Evolutionary conservation across 2,888 invertebrate genomes (phyloP).

Genomic region (Athetis lepigone): DNA sequence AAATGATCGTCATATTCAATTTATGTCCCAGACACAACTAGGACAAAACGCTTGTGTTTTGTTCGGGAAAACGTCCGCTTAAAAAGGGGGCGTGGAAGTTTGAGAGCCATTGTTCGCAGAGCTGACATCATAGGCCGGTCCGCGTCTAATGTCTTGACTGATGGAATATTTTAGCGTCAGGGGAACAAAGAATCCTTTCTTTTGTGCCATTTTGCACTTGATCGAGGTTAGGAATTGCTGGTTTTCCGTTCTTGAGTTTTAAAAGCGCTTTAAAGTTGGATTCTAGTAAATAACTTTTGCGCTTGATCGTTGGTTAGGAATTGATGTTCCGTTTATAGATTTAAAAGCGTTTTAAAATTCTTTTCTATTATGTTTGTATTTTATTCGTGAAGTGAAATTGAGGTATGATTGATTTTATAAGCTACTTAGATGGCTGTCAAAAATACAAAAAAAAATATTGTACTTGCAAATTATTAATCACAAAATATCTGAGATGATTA

Average conservation of each 20-base stretch:
- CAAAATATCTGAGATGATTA: too few species aligned
- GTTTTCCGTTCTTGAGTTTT: neutral
- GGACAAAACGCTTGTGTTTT: constrained; percentile 15
- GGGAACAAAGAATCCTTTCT: constrained; percentile 44
- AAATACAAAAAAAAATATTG: too few species aligned
- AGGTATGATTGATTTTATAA: too few species aligned
- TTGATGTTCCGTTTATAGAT: too few species aligned
- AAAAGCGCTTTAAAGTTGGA: neutral
- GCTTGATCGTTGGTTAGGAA: too few species aligned
- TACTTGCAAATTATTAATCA: too few species aligned
- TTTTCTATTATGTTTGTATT: too few species aligned
- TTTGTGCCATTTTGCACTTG: constrained; percentile 25
- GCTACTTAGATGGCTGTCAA: too few species aligned
- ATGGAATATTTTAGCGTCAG: constrained; percentile 43
- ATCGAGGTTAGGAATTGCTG: neutral
- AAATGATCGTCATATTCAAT: constrained; percentile 4
- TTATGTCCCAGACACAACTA: neutral
- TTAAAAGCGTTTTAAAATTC: too few species aligned
- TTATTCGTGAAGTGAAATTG: too few species aligned
- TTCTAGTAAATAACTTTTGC: too few species aligned
- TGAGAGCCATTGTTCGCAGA: constrained; percentile 40
- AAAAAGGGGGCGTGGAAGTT: constrained; percentile 29
- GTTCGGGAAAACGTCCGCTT: constrained; percentile 21
- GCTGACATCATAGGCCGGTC: constrained; percentile 40
- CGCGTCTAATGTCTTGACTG: constrained; percentile 33